Conservation (phyloP, 2,797 vertebrate species). For the Gallirallus australis region DNA sequence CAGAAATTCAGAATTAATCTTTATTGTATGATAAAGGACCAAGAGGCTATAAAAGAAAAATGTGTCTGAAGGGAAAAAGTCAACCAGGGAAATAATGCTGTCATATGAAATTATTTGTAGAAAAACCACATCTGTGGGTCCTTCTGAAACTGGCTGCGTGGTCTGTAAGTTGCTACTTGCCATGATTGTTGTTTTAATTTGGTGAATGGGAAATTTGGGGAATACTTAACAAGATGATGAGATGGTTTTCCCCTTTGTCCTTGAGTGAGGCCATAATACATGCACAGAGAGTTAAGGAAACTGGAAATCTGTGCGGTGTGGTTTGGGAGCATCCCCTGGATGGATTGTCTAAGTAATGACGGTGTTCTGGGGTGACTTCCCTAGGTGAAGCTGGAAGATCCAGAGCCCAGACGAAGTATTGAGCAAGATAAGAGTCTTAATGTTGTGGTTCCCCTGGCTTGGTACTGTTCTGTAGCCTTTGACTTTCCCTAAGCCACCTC, state of each 20-base stretch:
- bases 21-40: conserved; percentile 39
- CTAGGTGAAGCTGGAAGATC: neutral
- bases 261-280: neutral
- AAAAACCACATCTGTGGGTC: neutral
- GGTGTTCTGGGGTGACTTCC: neutral
- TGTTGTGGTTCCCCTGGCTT: accelerated
- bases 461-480: neutral
- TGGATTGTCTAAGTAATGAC: neutral
- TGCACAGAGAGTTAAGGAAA: neutral
- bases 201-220: neutral
- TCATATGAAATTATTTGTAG: neutral
- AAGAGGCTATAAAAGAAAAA: conserved; percentile 9
- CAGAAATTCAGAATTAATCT: conserved; percentile 67
- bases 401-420: neutral
- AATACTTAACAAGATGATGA: conserved; percentile 22
- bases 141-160: neutral
- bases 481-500: neutral
- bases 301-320: neutral
- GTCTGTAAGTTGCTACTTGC: neutral
- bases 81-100: neutral
- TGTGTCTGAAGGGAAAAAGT: conserved; percentile 15
- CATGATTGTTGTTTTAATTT: neutral
- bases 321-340: neutral
- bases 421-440: neutral
- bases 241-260: neutral